Percentiles rank a stretch among this genome's conserved stretches.
Conservation (phyloP, 2,888 invertebrate species). For the Entomobrya proxima region DNA sequence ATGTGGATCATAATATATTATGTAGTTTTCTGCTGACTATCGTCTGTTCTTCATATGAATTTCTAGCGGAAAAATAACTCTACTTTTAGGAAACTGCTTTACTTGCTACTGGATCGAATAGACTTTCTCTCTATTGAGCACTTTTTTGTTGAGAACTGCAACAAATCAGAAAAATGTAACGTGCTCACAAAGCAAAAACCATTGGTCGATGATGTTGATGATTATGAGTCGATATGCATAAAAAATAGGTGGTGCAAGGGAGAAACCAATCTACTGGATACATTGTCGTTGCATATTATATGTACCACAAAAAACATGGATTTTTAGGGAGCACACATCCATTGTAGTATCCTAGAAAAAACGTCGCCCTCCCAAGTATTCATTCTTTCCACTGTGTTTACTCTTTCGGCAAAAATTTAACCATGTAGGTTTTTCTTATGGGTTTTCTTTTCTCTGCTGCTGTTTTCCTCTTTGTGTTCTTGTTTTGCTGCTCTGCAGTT, state of each 20-base stretch:
- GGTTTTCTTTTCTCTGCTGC: neutral
- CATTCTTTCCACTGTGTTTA: slow-evolving; percentile 25
- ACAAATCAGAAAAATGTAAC: neutral
- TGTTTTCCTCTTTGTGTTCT: neutral
- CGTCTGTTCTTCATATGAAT: neutral
- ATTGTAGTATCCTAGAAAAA: neutral
- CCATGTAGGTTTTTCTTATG: neutral
- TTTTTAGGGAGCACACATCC: neutral
- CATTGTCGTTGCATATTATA: no score
- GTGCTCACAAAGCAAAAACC: neutral
- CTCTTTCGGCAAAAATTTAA: slow-evolving; percentile 12
- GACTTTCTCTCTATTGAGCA: neutral
- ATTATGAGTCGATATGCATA: slow-evolving; percentile 6
- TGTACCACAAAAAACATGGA: neutral
- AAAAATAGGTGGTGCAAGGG: neutral
- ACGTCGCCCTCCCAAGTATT: slow-evolving; percentile 4
- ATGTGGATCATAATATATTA: slow-evolving; percentile 31
- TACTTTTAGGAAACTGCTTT: neutral
- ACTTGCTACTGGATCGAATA: neutral
- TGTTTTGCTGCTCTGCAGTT: neutral
- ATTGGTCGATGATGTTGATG: neutral
- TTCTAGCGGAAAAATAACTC: neutral
- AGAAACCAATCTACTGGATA: neutral
- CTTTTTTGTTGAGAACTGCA: neutral
- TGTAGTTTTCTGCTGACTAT: slow-evolving; percentile 42